Conservation (phyloP, 2,797 vertebrate species). For the Heterohyrax brucei region DNA sequence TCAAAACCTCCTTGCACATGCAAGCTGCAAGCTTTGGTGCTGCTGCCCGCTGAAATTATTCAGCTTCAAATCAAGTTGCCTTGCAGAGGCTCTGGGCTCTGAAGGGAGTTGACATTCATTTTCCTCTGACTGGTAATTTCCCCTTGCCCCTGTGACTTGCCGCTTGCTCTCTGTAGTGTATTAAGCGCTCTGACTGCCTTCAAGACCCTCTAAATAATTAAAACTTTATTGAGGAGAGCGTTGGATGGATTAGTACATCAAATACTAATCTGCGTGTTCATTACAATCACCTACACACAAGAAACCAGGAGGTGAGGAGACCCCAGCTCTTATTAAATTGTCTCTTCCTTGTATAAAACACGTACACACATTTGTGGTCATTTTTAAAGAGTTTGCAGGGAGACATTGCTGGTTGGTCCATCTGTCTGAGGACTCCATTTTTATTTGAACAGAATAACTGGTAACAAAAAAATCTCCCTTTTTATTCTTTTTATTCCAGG, state of each 20-base stretch:
- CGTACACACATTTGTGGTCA: neutral
- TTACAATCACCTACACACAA: neutral
- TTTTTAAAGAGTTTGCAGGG: slow-evolving; percentile 37
- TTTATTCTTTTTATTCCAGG: neutral
- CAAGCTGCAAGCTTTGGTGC: slow-evolving; percentile 63
- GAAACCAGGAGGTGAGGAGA: neutral
- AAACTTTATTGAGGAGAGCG: slow-evolving; percentile 70
- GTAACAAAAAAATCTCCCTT: neutral
- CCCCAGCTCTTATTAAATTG: neutral
- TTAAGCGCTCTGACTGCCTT: slow-evolving; percentile 67
- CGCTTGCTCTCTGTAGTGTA: slow-evolving; percentile 36
- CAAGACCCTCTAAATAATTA: slow-evolving; percentile 78
- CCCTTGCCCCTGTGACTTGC: slow-evolving; percentile 1
- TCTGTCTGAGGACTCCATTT: neutral
- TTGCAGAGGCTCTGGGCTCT: neutral
- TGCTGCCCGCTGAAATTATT: slow-evolving; percentile 46
- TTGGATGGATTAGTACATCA: slow-evolving; percentile 60
- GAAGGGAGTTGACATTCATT: slow-evolving; percentile 61
- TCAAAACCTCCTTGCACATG: slow-evolving; percentile 69
- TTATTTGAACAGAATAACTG: slow-evolving; percentile 1
- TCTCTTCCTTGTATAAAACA: neutral
- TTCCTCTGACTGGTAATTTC: slow-evolving; percentile 74
- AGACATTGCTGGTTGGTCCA: neutral
- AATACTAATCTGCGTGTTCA: slow-evolving; percentile 71
- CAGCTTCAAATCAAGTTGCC: neutral